Base-by-base conservation (phyloP, 2,113 vertebrate species). In the Dendropsophus ebraccatus region DNA sequence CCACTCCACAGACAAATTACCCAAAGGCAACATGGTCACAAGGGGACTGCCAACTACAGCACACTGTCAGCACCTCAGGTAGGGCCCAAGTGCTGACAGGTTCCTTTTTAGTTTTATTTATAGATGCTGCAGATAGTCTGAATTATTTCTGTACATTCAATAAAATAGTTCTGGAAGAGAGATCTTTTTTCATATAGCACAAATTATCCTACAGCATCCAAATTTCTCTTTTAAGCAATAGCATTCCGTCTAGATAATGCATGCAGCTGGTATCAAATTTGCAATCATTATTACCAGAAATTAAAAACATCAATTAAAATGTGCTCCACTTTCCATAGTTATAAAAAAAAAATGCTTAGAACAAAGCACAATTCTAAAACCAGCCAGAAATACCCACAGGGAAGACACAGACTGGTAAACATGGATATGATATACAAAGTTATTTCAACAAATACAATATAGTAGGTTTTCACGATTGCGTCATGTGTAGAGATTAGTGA, bases 251-350 rank as follows among this genome's bases (percentile, higher is more conserved):
- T 52, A 30, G 5, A 76, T 76, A 50, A 76, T 28, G 8, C 14
- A 50, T 50, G 73, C 47, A 76, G 45, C 45, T 76, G 47, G 14
- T 50, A 30, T 52, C 7, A 76, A 1, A 50, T 76, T n/a, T 50
- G 47, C 47, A 50, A 52, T 49, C 47, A 50, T 76, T 76, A 49
- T 50, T 76, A 50, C 49, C 25, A 28, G 47, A 76, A 76, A 76
- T 76, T 76, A 76, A 52, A 76, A 52, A 50, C 73, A 76, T 76
- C 73, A 50, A 50, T 76, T 49, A 76, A 76, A 76, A 52, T 19
- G 45, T 30, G 73, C 73, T 30, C 47, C 14, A 52, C n/a, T 16
- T 76, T 19, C n/a, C 47, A 49, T 76, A 50, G 45, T 50, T 30
- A 25, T 30, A 17, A 76, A 1, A 76, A 2, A 28, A 75, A 28